Evolutionary conservation across 2,888 invertebrate genomes (phyloP).

Genomic region (Eretmocerus hayati): DNA sequence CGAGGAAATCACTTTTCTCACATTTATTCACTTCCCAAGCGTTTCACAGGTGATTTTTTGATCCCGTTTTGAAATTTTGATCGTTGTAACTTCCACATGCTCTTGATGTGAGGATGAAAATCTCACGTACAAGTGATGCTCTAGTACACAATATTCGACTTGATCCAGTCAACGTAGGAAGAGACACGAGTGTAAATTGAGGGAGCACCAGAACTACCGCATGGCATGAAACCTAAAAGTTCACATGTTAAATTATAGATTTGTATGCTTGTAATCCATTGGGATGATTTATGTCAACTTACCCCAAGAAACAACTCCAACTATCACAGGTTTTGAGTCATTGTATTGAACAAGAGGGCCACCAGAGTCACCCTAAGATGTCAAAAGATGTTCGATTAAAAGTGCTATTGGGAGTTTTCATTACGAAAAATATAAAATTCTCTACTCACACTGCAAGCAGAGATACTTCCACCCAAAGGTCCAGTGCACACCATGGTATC

Average conservation of each 20-base stretch:
- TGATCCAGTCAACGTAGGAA: constrained; percentile 45
- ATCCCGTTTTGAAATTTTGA: no score
- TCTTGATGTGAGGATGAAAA: no score
- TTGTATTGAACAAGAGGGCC: constrained; percentile 48
- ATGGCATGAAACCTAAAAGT: background rate
- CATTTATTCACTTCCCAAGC: no score
- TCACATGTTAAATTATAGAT: no score
- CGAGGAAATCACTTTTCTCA: no score
- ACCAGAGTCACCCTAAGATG: constrained; percentile 54
- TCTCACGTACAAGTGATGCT: no score
- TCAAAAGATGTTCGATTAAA: constrained; percentile 20
- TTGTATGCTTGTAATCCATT: no score
- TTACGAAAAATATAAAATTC: background rate
- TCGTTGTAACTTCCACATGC: no score
- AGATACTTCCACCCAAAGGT: constrained; percentile 22
- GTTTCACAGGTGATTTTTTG: no score
- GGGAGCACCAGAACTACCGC: constrained; percentile 28
- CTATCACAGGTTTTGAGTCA: constrained; percentile 60
- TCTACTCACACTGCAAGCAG: constrained; percentile 30
- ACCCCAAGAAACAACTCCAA: constrained; percentile 52
- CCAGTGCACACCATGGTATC: constrained; percentile 33
- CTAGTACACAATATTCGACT: constrained; percentile 14
- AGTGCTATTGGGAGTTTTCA: background rate
- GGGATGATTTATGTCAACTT: constrained; percentile 46
- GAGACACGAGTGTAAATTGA: constrained; percentile 47